Percentiles rank a stretch among this genome's conserved stretches.
phyloP scores from a whole-genome alignment of 2,888 invertebrate species.

The Leucophora obtusa region DNA sequence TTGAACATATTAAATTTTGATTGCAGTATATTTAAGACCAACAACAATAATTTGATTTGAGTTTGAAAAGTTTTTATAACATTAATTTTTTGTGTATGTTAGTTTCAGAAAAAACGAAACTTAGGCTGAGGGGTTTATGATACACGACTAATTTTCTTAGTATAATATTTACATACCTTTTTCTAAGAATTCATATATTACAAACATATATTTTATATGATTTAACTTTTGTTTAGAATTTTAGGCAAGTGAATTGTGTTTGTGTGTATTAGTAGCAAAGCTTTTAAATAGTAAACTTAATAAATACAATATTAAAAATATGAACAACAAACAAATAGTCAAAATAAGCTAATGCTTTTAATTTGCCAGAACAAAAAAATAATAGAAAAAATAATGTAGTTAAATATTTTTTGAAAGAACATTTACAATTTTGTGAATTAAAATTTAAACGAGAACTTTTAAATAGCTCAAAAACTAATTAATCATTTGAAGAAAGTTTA shows the following conservation, averaged over 20 bases:
- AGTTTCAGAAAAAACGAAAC: not conserved
- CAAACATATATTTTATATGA: no score
- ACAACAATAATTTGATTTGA: conserved; percentile 5
- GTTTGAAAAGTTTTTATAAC: not conserved
- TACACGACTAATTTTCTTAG: not conserved
- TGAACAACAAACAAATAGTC: not conserved
- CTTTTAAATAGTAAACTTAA: not conserved
- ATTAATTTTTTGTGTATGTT: not conserved
- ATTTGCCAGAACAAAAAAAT: conserved; percentile 71
- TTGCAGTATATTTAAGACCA: not conserved
- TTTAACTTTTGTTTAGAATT: conserved; percentile 2
- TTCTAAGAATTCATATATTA: not conserved
- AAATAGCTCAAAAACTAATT: no score
- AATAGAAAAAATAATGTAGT: conserved; percentile 21
- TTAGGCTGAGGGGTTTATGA: not conserved
- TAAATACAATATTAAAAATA: not conserved
- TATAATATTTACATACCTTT: conserved; percentile 10
- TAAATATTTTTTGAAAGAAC: not conserved
- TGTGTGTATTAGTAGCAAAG: conserved; percentile 16
- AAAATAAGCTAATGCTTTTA: conserved; percentile 67
- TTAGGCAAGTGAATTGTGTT: not conserved
- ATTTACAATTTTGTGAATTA: no score
- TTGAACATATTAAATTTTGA: not conserved
- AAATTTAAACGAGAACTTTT: no score
- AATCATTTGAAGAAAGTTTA: no score